Evolutionary conservation across 2,888 invertebrate species (phyloP), one percentile per base, ranked within the genome.

Genomic region (Pyrgus malvae): DNA sequence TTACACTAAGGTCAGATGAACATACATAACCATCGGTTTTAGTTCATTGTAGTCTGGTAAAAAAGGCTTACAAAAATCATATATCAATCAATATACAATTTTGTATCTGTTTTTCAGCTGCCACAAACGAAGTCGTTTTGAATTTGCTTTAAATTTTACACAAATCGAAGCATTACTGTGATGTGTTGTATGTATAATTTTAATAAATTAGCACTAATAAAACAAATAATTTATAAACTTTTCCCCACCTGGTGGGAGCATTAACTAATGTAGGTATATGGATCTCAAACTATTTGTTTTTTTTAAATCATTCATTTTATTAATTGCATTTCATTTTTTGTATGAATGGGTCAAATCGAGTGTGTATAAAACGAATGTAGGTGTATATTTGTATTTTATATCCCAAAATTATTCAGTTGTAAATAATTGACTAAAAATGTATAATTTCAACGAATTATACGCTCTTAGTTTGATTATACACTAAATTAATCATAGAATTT

Each of bases 241-340:
- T 57, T 38, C 31, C 48, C 41, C 54, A 57, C 57, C 16, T 57
- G 57, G 57, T 57, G 57, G 44, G 48, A 44, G n/a, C 45, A 49
- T 57, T 48, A 25, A 46, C 46, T 48, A 48, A 38, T 48, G 33
- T 46, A 46, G 38, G 48, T 48, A 48, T 48, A 25, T 23, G 45
- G 44, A 42, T 45, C 35, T 53, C 45, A 37, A 46, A 46, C n/a
- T n/a, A n/a, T n/a, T n/a, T n/a, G n/a, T n/a, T 46, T 33, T 45
- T 45, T 45, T 45, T 35, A 35, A 46, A 45, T 45, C 45, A 45
- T 35, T 35, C 21, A 21, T 45, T 45, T 33, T 35, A 23, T 35
- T 33, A 4, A 46, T 46, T 46, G 21, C 46, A 17, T 46, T 46
- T 37, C 44, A 31, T 45, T 35, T 33, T 46, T 46, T 37, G 35